Evolutionary conservation across 1,140 invertebrate species (phyloP).

Genomic region (Bombus terrestris): DNA sequence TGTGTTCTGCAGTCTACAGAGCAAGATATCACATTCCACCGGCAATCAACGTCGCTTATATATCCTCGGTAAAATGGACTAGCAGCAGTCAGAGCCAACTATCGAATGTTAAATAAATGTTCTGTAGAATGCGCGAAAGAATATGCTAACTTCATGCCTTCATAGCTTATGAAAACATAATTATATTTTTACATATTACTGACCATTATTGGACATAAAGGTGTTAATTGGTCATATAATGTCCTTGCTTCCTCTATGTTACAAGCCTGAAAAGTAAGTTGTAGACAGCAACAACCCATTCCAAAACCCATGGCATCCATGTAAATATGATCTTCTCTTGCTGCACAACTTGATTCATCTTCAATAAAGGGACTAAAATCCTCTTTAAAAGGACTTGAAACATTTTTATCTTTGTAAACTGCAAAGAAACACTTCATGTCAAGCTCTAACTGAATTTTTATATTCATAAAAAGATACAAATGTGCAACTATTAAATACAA

Average conservation of each 20-base stretch:
- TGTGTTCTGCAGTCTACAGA: constrained; percentile 98
- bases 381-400: constrained; percentile 89
- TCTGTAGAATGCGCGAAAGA: constrained; percentile 70
- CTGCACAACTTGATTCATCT: constrained; percentile 87
- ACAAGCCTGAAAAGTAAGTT: constrained; percentile 98
- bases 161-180: constrained; percentile 26
- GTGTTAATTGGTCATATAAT: constrained; percentile 98
- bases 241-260: constrained; percentile 97
- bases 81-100: constrained; percentile 97
- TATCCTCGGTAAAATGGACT: constrained; percentile 97
- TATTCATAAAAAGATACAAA: neutral
- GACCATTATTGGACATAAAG: constrained; percentile 98
- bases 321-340: constrained; percentile 93
- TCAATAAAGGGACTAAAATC: constrained; percentile 86
- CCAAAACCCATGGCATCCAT: constrained; percentile 99
- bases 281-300: constrained; percentile 99
- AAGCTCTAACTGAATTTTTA: neutral
- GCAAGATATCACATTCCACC: constrained; percentile 97
- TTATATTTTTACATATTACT: constrained; percentile 61
- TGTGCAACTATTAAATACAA: neutral
- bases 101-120: constrained; percentile 74
- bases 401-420: constrained; percentile 96
- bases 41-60: constrained; percentile 97
- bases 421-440: constrained; percentile 69
- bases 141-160: constrained; percentile 53